Evolutionary conservation across 1,140 invertebrate genomes (phyloP).

Genomic region (Zaprionus taronus): DNA sequence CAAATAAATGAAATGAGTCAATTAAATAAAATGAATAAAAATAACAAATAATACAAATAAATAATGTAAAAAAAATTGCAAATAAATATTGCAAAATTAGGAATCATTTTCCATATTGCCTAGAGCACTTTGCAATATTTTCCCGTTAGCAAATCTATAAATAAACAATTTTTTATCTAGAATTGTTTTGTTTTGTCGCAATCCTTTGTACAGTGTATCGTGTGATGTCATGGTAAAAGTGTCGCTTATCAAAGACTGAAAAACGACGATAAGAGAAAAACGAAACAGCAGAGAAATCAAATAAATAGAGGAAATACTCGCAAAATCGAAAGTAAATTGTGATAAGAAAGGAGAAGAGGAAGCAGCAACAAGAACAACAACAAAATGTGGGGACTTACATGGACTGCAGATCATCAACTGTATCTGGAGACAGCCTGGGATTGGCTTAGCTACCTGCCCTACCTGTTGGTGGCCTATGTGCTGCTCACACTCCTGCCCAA

Average conservation of each 20-base stretch:
- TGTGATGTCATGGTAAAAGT: slow-evolving; percentile 64
- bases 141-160: slow-evolving; percentile 1
- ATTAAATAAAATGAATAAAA: not conserved
- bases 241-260: slow-evolving; percentile 55
- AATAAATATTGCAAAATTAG: slow-evolving; percentile 18
- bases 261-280: slow-evolving; percentile 22
- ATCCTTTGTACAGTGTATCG: slow-evolving; percentile 50
- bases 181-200: slow-evolving; percentile 1
- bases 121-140: slow-evolving; percentile 44
- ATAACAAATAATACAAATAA: not conserved
- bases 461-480: slow-evolving; percentile 66
- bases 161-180: slow-evolving; percentile 20
- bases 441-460: slow-evolving; percentile 59
- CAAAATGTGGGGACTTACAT: not conserved
- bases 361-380: not conserved
- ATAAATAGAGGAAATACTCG: slow-evolving; percentile 28
- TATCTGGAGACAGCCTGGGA: slow-evolving; percentile 65
- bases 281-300: slow-evolving; percentile 18
- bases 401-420: slow-evolving; percentile 49
- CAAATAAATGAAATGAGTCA: not conserved
- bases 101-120: not conserved
- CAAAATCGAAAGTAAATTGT: slow-evolving; percentile 50
- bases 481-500: slow-evolving; percentile 76
- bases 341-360: slow-evolving; percentile 25
- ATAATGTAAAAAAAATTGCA: not conserved